These are phyloP conservation scores for Agrotis clavis DNA, from an alignment of 2,888 invertebrate genomes.

Conservation along the genomic window DNA sequence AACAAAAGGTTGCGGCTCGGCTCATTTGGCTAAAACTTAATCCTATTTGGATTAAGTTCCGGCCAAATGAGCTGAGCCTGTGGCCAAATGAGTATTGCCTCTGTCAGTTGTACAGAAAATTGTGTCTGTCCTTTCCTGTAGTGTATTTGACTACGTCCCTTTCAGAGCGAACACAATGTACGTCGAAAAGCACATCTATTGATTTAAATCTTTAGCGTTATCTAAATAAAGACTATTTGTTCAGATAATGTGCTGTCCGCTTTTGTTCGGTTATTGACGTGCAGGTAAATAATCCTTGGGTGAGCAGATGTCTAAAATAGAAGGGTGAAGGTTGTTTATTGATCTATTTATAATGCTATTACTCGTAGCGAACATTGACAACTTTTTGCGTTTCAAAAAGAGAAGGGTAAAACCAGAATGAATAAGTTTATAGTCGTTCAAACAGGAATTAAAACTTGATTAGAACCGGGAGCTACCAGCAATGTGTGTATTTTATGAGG, in stretches of 20 bases:
- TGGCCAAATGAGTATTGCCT: too few species aligned
- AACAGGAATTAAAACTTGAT: too few species aligned
- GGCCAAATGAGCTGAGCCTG: too few species aligned
- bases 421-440: too few species aligned
- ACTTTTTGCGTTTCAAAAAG: not conserved
- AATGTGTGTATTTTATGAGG: too few species aligned
- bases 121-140: not conserved
- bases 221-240: conserved; percentile 57
- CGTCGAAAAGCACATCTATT: not conserved
- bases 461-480: too few species aligned
- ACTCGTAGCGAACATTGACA: not conserved
- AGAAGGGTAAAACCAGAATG: too few species aligned
- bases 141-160: not conserved
- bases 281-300: conserved; percentile 37
- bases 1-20: too few species aligned
- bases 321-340: conserved; percentile 28
- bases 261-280: conserved; percentile 34
- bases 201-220: conserved; percentile 7
- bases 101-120: not conserved
- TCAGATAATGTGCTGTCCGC: conserved; percentile 41
- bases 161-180: too few species aligned
- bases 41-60: too few species aligned
- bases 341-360: conserved; percentile 25
- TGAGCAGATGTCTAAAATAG: conserved; percentile 21
- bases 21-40: too few species aligned